Base-by-base conservation (phyloP, 2,797 vertebrate species). In the Semaprochilodus insignis region DNA sequence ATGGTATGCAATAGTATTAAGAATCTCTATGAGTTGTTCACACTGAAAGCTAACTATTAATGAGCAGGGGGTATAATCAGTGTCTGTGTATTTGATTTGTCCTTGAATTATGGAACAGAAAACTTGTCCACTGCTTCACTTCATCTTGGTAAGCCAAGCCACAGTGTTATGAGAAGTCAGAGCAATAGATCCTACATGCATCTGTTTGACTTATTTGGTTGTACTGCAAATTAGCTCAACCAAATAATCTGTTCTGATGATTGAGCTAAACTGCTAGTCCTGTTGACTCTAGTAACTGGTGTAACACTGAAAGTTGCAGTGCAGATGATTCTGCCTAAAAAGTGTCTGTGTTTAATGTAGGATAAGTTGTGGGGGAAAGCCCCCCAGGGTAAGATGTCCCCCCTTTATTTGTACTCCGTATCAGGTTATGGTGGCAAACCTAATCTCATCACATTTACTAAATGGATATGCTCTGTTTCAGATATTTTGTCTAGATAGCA, bases 1-100 rank as follows among this genome's bases (percentile, higher is more conserved):
- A 94, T 96, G 95, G 97, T 98, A 86, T 95, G 96, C 94, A 83
- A 52, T 59, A 10, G 34, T 44, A 54, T 17, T 27, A 62, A 6
- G 17, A 21, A 78, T 66, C 36, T 59, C 21, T 23, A 40, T 34
- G 2, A 65, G 67, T 4, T 0, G 11, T 31, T 70, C 36, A 44
- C 6, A 19, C 6, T 23, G 40, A 14, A 54, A 65, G 40, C 74
- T n/a, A 72, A 62, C 21, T 40, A 51, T n/a, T n/a, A 36, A 62
- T 75, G 72, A 62, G 23, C n/a, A 36, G 59, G 51, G 65, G 14
- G 44, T 48, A 48, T 48, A 48, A 62, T 48, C 59, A 70, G 63
- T 66, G 55, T 67, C n/a, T 51, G 19, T 83, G 78, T 6, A 83
- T 85, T 44, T 89, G 36, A 83, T 85, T 44, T 89, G 36, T 88